phyloP scores from a whole-genome alignment of 2,113 vertebrate species.

The Albula goreensis region DNA sequence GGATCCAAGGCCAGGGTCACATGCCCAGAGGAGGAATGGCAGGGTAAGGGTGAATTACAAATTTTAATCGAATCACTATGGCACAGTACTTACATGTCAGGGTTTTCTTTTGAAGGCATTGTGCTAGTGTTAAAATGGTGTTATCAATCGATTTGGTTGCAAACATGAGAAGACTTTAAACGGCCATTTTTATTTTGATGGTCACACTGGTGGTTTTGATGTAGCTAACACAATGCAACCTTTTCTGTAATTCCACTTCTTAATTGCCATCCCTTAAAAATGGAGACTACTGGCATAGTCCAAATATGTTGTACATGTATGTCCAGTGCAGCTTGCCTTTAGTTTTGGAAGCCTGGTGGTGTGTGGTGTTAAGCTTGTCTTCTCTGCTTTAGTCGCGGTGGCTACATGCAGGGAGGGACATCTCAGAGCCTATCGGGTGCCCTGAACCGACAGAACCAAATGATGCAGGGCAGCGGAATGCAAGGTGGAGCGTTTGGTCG shows the following conservation, averaged over 20 bases:
- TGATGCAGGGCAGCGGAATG: slow-evolving; percentile 64
- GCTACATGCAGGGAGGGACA: slow-evolving; percentile 75
- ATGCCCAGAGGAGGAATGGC: slow-evolving; percentile 78
- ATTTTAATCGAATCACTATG: not conserved
- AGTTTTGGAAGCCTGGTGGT: not conserved
- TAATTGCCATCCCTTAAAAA: too few species aligned
- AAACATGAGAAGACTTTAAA: too few species aligned
- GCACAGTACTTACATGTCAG: too few species aligned
- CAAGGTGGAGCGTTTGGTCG: slow-evolving; percentile 76
- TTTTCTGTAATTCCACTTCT: too few species aligned
- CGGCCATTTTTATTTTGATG: too few species aligned
- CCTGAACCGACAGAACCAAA: slow-evolving; percentile 73
- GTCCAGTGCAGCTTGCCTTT: not conserved
- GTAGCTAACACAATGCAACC: too few species aligned
- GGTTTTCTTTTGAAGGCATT: too few species aligned
- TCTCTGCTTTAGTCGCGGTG: slow-evolving; percentile 67
- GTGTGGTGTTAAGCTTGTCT: slow-evolving; percentile 22
- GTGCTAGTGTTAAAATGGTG: too few species aligned
- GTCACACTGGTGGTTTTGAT: too few species aligned
- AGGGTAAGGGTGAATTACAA: slow-evolving; percentile 67
- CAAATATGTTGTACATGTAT: too few species aligned
- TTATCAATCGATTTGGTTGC: too few species aligned
- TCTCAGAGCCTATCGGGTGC: slow-evolving; percentile 72
- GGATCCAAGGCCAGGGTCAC: slow-evolving; percentile 75
- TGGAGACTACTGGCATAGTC: too few species aligned